Percentiles rank a stretch among this genome's conserved stretches.
Conservation (phyloP, 2,797 vertebrate species). For the Galagoides demidoff region DNA sequence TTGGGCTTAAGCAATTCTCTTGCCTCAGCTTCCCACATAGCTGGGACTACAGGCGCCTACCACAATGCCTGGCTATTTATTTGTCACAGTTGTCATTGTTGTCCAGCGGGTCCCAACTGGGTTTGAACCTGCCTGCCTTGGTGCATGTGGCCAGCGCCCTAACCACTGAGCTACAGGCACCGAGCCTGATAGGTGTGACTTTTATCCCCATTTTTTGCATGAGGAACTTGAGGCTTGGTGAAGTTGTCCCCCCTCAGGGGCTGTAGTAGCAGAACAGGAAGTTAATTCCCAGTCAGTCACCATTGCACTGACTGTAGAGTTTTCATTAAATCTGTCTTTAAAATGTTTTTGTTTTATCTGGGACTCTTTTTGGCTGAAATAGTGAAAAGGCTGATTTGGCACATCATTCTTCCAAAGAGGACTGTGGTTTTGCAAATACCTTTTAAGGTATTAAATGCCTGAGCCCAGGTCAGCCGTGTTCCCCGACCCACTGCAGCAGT, state of each 20-base stretch:
- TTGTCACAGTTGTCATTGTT: no score
- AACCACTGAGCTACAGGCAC: no score
- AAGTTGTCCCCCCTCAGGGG: background rate
- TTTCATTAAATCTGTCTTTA: background rate
- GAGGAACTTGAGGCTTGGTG: no score
- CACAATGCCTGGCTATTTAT: no score
- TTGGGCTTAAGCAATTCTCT: no score
- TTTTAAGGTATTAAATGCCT: background rate
- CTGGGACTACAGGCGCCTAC: no score
- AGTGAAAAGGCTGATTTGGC: background rate
- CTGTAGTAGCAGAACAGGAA: background rate
- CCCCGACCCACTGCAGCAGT: background rate
- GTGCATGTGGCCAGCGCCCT: no score
- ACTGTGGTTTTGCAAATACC: background rate
- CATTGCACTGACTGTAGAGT: background rate
- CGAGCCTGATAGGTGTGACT: no score
- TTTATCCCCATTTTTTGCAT: background rate
- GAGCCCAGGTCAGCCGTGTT: background rate
- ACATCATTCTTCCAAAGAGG: background rate
- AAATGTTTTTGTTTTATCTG: background rate
- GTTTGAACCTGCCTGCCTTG: no score
- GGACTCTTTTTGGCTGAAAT: background rate
- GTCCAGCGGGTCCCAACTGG: no score
- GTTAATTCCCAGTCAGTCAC: background rate
- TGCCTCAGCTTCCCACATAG: no score